Percentiles rank a stretch among this genome's conserved stretches.
Evolutionary conservation across 2,113 vertebrate species (phyloP).

Genomic region (Otis tarda): DNA sequence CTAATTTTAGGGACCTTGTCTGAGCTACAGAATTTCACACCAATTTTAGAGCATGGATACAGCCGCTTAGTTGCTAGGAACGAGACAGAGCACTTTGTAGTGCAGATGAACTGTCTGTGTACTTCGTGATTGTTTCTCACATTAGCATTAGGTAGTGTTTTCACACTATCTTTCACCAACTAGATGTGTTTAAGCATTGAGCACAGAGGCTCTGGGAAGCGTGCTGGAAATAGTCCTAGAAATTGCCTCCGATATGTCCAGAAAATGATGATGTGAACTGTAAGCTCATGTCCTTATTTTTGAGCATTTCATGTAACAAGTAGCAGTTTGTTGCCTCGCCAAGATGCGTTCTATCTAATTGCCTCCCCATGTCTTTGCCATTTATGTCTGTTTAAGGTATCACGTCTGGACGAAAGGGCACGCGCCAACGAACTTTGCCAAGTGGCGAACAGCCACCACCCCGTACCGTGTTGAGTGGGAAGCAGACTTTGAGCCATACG

Average conservation of each 20-base stretch:
- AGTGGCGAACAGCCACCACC: conserved; percentile 96
- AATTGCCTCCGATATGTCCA: not conserved
- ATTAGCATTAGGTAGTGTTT: conserved; percentile 27
- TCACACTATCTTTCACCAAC: not conserved
- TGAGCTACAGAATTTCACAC: conserved; percentile 9
- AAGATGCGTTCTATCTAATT: not conserved
- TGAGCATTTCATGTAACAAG: not conserved
- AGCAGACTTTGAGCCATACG: conserved; percentile 97
- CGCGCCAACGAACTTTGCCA: conserved; percentile 96
- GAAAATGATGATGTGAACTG: not conserved
- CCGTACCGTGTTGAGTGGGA: conserved; percentile 97
- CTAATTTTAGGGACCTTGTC: conserved; percentile 23
- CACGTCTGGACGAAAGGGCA: conserved; percentile 99
- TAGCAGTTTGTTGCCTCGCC: not conserved
- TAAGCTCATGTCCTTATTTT: conserved; percentile 17
- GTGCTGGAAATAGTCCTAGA: conserved; percentile 2
- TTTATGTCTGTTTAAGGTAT: conserved; percentile 80
- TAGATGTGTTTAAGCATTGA: not conserved
- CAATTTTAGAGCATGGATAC: not conserved
- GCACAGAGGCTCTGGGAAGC: not conserved
- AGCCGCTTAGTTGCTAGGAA: not conserved
- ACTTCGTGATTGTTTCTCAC: conserved; percentile 38
- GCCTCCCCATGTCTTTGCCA: not conserved
- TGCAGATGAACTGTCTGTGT: conserved; percentile 2
- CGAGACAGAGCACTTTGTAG: not conserved